Evolutionary conservation across 1,140 invertebrate genomes (phyloP), one percentile per base, ranked within the genome.

Genomic region (Trichoplusia ni): DNA sequence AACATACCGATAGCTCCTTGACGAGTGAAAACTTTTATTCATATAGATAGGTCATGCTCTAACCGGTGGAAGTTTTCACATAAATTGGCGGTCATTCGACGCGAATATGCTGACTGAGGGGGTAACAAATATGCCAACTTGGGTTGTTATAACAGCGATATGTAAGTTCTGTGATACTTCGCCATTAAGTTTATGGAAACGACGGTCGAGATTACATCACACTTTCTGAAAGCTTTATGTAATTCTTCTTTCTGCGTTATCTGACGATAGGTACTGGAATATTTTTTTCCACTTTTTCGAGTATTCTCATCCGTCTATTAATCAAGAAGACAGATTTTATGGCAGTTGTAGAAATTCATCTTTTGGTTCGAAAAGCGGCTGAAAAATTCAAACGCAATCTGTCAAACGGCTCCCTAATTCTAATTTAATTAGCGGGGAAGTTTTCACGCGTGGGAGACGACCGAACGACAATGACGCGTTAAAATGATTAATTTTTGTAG

Each of bases 51-150:
- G 87, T 90, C 85, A 86, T 83, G 75, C 78, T 79, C 79, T 69
- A 72, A 81, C 79, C 81, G 80, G 83, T 82, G 71, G 75, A 90
- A 90, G 77, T 90, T 90, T 89, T 81, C 85, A 82, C 88, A 90
- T 90, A 90, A 90, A 90, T 90, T 89, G 88, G 81, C 88, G 88
- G 88, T 90, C 88, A 90, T 89, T 89, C 81, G 79, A 88, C 79
- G 84, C 77, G 84, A 90, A 89, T 90, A 90, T 90, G 88, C 86
- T 88, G 84, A 90, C 87, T 86, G 86, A 81, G 86, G 73, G 82
- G 82, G 79, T 90, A 88, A 90, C 88, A 90, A 90, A 90, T 90
- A 90, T 89, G 86, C 86, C 88, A 89, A 90, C 78, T 89, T 89
- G 69, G 84, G 84, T 83, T 87, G 87, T 90, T 90, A 90, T 87